A percentile compares a stretch with the other conserved stretches of the same genome.
Conservation (phyloP, 2,797 vertebrate species). For the Schizopygopsis malacanthus region DNA sequence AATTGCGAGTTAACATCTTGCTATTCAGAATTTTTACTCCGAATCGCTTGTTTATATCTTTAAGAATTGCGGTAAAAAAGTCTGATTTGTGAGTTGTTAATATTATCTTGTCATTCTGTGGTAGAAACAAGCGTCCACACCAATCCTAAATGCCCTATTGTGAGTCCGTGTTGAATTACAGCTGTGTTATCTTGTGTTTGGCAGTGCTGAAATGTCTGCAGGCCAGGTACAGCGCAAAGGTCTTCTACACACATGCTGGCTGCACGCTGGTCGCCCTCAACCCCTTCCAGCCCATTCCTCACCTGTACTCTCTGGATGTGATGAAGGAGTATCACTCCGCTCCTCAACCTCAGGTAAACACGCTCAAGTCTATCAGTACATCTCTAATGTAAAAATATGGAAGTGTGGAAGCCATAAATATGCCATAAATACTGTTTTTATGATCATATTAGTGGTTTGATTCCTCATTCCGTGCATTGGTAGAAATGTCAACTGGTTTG, state of each 20-base stretch:
- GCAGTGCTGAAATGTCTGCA: slow-evolving; percentile 95
- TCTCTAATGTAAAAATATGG: not conserved
- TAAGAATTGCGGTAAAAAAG: not conserved
- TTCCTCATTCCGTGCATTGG: no score
- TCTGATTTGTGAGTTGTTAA: not conserved
- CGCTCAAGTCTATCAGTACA: not conserved
- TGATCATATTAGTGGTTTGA: not conserved
- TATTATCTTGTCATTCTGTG: not conserved
- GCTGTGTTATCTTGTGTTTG: slow-evolving; percentile 42
- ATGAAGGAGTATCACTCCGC: slow-evolving; percentile 91
- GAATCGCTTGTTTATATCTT: not conserved
- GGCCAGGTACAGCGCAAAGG: slow-evolving; percentile 84
- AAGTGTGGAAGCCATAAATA: not conserved
- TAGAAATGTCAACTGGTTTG: not conserved
- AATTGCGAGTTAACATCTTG: not conserved
- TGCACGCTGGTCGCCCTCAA: slow-evolving; percentile 96
- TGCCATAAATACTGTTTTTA: not conserved
- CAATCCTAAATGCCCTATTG: not conserved
- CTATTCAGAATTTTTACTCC: not conserved
- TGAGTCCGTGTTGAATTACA: not conserved
- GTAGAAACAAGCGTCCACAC: not conserved
- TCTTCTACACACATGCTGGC: slow-evolving; percentile 95
- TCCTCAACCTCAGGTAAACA: slow-evolving; percentile 86
- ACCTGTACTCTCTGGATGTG: slow-evolving; percentile 87
- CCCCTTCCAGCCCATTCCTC: slow-evolving; percentile 88